Evolutionary conservation across 1,140 invertebrate species (phyloP).

Genomic region (Drosophila teissieri): DNA sequence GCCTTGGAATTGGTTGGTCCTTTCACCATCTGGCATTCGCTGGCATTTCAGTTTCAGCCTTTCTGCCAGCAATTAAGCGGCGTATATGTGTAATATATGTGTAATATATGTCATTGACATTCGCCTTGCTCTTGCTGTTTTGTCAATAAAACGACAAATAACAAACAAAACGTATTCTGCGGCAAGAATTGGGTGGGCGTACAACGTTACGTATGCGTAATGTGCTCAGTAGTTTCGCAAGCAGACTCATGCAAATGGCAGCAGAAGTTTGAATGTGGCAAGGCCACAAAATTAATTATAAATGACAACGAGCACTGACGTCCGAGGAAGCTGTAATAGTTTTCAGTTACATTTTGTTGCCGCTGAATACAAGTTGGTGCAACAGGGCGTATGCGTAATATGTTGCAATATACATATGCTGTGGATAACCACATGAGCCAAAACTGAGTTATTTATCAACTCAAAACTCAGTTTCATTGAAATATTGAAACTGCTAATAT

Average conservation of each 20-base stretch:
- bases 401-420: not conserved
- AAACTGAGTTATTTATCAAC: not conserved
- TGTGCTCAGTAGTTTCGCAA: not conserved
- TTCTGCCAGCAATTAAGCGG: not conserved
- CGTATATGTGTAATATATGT: slow-evolving; percentile 33
- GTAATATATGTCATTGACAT: slow-evolving; percentile 20
- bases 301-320: slow-evolving; percentile 3
- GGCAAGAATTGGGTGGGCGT: not conserved
- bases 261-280: not conserved
- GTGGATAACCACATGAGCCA: not conserved
- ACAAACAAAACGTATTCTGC: slow-evolving; percentile 39
- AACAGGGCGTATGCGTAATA: no score
- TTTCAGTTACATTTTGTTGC: not conserved
- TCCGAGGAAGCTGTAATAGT: not conserved
- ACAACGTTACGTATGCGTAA: slow-evolving; percentile 35
- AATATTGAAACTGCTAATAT: no score
- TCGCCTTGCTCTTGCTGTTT: slow-evolving; percentile 38
- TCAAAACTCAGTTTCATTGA: no score
- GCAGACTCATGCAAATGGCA: not conserved
- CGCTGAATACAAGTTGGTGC: not conserved
- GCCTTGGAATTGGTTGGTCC: not conserved
- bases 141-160: slow-evolving; percentile 57
- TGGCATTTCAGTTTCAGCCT: no score
- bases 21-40: not conserved
- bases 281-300: not conserved